phyloP scores from a whole-genome alignment of 2,113 vertebrate species.

The Oreocharis arfaki region DNA sequence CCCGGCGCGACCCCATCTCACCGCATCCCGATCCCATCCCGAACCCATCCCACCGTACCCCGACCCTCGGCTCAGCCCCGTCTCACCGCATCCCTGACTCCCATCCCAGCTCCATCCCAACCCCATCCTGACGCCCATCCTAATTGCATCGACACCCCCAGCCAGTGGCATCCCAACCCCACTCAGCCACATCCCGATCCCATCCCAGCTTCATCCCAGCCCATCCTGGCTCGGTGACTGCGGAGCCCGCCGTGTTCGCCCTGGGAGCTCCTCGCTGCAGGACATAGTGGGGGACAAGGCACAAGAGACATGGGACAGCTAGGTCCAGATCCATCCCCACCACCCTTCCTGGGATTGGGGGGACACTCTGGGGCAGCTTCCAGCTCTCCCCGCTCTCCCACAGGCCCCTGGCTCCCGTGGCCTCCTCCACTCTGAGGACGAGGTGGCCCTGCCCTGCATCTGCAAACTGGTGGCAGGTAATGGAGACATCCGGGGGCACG shows the following conservation, averaged over 20 bases:
- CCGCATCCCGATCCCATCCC: neutral
- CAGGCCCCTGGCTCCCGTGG: neutral
- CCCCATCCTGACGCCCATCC: neutral
- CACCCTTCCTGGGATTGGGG: fast-evolving
- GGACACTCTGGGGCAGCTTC: neutral
- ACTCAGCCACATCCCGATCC: neutral
- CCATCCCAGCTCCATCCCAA: neutral
- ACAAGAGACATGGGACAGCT: too few species aligned
- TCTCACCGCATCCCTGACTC: neutral
- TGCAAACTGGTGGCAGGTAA: constrained; percentile 89
- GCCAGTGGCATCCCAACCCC: neutral
- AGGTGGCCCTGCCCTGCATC: constrained; percentile 86
- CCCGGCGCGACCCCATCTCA: neutral
- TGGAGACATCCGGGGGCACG: fast-evolving
- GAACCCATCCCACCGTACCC: neutral
- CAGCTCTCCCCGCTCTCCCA: neutral
- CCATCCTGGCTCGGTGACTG: fast-evolving
- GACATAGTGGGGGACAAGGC: fast-evolving
- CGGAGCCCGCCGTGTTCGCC: fast-evolving
- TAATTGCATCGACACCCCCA: neutral
- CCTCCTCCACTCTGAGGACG: constrained; percentile 78
- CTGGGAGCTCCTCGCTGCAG: neutral
- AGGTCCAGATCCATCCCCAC: fast-evolving
- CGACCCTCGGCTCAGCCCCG: neutral
- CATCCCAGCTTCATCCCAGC: neutral